Base-by-base conservation (phyloP, 2,888 invertebrate species). In the Ischnus inquisitorius region DNA sequence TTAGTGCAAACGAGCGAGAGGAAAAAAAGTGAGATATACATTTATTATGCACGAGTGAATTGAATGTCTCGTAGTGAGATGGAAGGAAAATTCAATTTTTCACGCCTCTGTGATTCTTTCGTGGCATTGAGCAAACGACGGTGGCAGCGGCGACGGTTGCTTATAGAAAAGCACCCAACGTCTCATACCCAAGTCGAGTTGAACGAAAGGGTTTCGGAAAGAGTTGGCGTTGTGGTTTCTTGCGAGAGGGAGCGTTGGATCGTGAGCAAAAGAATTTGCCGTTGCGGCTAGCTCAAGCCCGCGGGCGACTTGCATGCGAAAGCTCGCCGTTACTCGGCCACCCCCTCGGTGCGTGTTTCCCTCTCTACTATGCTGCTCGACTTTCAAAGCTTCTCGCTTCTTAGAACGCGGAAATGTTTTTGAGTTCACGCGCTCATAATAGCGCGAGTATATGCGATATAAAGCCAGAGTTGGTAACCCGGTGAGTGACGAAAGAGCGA, bases 401-500 rank as follows among this genome's bases (percentile, higher is more conserved):
- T 8, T 51, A 10, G 51, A 51, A 51, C 51, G 8, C 51, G 8
- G 51, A 1, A 6, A 19, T 19, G 51, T 19, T 19, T 19, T 8
- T 8, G 51, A 51, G 34, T 34, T 34, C 34, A 34, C 34, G 34
- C 34, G 34, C 8, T 34, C 34, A 34, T 34, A 34, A 34, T 34
- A 34, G 34, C 8, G 6, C 8, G 34, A 34, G 8, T 34, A 34
- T 34, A 34, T 34, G 8, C 34, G 34, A 34, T 80, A 74, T 72
- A 22, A 67, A 65, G 71, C 57, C 57, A 57, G 16, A 43, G 34
- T 43, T 22, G 25, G 12, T 10, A 19, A 19, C 19, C 57, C 25
- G 41, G 64, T 48, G 51, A 69, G 75, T 69, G 80, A 81, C 75
- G 75, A 81, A 81, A 54, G 80, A 69, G 54, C 69, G 64, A 69